phyloP scores from a whole-genome alignment of 2,797 vertebrate species.

The Enteromius treurensis region DNA sequence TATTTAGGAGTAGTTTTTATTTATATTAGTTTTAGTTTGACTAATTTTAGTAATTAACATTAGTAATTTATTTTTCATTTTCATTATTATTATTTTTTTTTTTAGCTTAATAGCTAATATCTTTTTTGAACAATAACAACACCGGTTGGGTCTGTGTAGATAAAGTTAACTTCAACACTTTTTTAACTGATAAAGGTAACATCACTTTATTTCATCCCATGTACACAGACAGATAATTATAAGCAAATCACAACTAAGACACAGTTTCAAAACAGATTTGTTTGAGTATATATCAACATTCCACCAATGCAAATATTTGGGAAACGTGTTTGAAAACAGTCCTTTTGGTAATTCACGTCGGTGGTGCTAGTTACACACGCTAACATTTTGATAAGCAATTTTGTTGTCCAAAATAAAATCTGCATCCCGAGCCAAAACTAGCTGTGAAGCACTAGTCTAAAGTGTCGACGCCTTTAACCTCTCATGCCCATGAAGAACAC shows the following conservation, averaged over 20 bases:
- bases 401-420: not conserved
- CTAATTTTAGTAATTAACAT: not conserved
- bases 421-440: slow-evolving; percentile 1
- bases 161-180: not conserved
- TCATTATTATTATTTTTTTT: too few relatives aligned
- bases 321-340: not conserved
- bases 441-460: not conserved
- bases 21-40: not conserved
- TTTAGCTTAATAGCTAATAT: too few relatives aligned
- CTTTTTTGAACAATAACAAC: not conserved
- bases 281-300: not conserved
- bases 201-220: not conserved
- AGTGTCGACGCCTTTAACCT: slow-evolving; percentile 75
- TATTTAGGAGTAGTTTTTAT: not conserved
- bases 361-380: not conserved
- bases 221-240: not conserved
- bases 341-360: not conserved
- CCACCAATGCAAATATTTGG: not conserved
- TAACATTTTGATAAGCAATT: not conserved
- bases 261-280: not conserved
- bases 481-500: slow-evolving; percentile 74
- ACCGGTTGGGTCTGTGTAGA: not conserved
- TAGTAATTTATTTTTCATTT: too few relatives aligned
- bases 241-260: not conserved
- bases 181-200: not conserved